A percentile compares a stretch with the other conserved stretches of the same genome.
These are phyloP conservation scores for Acanthurus lineatus DNA, from an alignment of 2,797 vertebrate genomes.

Conservation along the genomic window DNA sequence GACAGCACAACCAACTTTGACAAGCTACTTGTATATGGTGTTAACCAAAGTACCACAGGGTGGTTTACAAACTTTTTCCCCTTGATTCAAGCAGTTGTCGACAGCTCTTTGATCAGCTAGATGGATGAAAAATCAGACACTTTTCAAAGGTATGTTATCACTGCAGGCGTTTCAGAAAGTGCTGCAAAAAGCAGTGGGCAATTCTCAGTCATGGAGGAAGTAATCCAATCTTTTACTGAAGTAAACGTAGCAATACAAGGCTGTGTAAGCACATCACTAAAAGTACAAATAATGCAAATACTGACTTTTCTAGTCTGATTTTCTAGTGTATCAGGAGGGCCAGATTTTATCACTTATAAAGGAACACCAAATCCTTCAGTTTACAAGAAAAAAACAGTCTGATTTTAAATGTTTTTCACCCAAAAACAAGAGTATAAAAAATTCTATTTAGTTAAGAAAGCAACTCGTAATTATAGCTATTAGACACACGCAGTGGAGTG, in stretches of 20 bases:
- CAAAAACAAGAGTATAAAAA: background rate
- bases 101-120: background rate
- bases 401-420: no score
- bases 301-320: background rate
- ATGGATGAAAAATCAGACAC: no score
- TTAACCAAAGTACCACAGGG: background rate
- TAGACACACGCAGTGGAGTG: background rate
- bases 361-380: no score
- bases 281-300: background rate
- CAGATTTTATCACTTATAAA: background rate
- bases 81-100: background rate
- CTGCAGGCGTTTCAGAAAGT: background rate
- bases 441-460: no score
- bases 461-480: background rate
- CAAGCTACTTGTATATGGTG: background rate
- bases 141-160: no score
- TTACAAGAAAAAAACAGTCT: no score
- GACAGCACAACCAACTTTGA: background rate
- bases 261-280: background rate
- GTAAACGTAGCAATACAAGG: background rate
- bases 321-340: no score
- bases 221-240: background rate
- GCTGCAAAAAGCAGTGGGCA: no score
- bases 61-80: background rate
- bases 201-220: background rate